phyloP scores from a whole-genome alignment of 2,797 vertebrate genomes.

The Sorex maritimensis region DNA sequence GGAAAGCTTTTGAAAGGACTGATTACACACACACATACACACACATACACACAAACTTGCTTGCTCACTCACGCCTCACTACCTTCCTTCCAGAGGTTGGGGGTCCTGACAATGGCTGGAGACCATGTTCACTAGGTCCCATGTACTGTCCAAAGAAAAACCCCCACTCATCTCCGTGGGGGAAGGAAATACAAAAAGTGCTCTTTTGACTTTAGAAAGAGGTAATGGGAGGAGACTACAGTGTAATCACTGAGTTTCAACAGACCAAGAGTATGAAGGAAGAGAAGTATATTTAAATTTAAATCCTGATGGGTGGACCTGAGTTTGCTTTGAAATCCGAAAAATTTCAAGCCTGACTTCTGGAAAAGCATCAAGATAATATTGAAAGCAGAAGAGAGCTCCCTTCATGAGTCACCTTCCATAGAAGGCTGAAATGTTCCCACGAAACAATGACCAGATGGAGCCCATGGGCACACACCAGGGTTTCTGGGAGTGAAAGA shows the following conservation, averaged over 20 bases:
- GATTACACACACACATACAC: neutral
- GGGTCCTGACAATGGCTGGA: neutral
- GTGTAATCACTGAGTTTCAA: constrained; percentile 43
- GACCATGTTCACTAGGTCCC: neutral
- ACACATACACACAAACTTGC: neutral
- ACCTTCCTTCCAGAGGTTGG: neutral
- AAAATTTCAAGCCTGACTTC: neutral
- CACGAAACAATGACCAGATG: neutral
- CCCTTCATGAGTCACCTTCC: neutral
- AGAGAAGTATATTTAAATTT: neutral
- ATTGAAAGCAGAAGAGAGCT: neutral
- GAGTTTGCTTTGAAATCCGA: neutral
- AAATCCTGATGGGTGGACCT: neutral
- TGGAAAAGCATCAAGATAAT: neutral
- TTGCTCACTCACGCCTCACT: neutral
- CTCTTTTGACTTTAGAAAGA: neutral
- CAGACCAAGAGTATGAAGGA: constrained; percentile 33
- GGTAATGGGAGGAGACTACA: neutral
- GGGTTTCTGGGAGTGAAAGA: neutral
- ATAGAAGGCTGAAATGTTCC: neutral
- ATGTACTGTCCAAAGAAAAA: neutral
- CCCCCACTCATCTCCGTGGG: neutral
- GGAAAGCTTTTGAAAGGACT: neutral
- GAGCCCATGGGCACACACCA: neutral
- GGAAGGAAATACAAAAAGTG: neutral